Conservation (phyloP, 2,888 invertebrate genomes). For the Poecilus cupreus region DNA sequence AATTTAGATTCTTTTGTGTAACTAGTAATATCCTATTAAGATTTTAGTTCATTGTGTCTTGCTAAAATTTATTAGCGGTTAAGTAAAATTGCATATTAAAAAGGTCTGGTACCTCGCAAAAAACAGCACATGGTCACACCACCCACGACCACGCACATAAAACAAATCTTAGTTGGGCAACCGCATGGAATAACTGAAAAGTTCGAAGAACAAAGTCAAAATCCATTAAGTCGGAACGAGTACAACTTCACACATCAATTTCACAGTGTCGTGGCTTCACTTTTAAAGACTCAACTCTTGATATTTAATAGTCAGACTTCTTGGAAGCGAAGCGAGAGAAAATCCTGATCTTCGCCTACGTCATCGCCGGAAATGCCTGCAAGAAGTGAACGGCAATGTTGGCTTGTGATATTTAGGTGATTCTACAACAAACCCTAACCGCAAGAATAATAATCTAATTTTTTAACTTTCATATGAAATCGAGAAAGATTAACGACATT, state of each 20-base stretch:
- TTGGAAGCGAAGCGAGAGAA: slow-evolving; percentile 1
- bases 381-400: background rate
- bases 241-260: slow-evolving; percentile 40
- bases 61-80: no score
- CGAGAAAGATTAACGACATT: no score
- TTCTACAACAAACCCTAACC: no score
- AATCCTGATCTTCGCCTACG: slow-evolving; percentile 3
- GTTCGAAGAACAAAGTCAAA: background rate
- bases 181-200: background rate
- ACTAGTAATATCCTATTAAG: no score
- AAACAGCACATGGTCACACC: background rate
- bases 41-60: no score
- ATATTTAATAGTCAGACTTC: slow-evolving; percentile 37
- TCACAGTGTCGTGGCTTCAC: slow-evolving; percentile 30
- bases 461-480: no score
- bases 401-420: no score
- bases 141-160: background rate
- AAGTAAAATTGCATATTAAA: slow-evolving; percentile 13
- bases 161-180: background rate
- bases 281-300: slow-evolving; percentile 1
- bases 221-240: slow-evolving; percentile 4
- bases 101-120: background rate
- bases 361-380: slow-evolving; percentile 23
- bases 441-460: no score
- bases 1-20: no score